Evolutionary conservation across 2,113 vertebrate species (phyloP).

Genomic region (Pteropus alecto): DNA sequence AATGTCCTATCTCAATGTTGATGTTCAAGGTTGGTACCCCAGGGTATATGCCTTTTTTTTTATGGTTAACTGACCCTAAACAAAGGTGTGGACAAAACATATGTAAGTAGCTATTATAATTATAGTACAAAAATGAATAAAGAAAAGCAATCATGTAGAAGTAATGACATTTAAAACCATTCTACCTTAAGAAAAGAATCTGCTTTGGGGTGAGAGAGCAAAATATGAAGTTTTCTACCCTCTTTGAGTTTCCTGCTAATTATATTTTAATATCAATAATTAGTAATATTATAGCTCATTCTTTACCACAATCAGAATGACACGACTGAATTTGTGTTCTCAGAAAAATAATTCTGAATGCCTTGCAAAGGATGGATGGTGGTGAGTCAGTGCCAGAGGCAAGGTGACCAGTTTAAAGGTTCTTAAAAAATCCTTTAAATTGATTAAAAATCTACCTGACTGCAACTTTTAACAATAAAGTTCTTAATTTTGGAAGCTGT

Average conservation of each 20-base stretch:
- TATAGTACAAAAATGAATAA: not conserved
- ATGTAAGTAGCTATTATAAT: not conserved
- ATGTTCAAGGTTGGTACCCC: not conserved
- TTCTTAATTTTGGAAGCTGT: not conserved
- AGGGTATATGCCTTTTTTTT: not conserved
- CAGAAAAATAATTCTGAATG: not conserved
- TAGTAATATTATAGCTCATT: not conserved
- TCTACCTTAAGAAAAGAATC: not conserved
- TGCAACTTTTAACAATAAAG: not conserved
- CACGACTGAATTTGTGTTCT: not conserved
- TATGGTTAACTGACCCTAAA: not conserved
- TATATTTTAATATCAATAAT: not conserved
- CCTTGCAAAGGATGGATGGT: not conserved
- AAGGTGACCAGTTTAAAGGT: not conserved
- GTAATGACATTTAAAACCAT: not conserved
- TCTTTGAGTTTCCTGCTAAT: not conserved
- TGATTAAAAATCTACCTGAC: not conserved
- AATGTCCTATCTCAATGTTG: not conserved
- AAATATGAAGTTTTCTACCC: not conserved
- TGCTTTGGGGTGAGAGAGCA: not conserved
- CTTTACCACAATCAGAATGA: not conserved
- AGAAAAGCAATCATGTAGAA: not conserved
- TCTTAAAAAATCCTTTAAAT: not conserved
- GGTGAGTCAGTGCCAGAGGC: not conserved
- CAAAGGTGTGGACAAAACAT: not conserved